A percentile compares a stretch with the other conserved stretches of the same genome.
Conservation (phyloP, 2,888 invertebrate genomes). For the Lottia scabra region DNA sequence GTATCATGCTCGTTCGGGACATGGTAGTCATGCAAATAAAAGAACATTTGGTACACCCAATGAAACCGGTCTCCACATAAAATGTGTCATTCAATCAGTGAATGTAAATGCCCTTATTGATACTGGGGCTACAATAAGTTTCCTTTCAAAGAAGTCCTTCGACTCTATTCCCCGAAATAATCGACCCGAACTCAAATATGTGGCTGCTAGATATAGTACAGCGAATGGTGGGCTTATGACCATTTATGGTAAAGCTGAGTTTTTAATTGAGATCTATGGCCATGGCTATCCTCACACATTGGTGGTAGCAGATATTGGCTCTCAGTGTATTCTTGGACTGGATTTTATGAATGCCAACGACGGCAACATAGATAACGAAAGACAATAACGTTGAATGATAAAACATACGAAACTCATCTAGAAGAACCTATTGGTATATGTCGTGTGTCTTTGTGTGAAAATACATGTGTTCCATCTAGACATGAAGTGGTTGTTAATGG, state of each 20-base stretch:
- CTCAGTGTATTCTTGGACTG: not conserved
- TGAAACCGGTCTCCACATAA: not conserved
- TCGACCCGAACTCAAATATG: not conserved
- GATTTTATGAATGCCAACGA: not conserved
- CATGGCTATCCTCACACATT: not conserved
- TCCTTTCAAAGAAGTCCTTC: not conserved
- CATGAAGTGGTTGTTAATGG: not conserved
- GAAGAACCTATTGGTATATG: constrained; percentile 3
- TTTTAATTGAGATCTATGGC: not conserved
- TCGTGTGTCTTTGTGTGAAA: not conserved
- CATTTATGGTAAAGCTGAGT: not conserved
- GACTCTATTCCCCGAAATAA: not conserved
- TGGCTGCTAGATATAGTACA: not conserved
- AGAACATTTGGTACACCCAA: not conserved
- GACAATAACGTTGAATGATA: not conserved
- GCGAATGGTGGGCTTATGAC: not conserved
- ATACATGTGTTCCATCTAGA: not conserved
- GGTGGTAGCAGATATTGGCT: not conserved
- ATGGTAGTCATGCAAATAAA: not conserved
- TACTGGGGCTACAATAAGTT: not conserved
- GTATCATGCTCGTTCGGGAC: too few relatives aligned
- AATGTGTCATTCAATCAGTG: not conserved
- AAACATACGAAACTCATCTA: not conserved
- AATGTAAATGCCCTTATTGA: not conserved
- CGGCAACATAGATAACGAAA: not conserved